Base-by-base conservation (phyloP, 2,113 vertebrate species). In the Notothenia rossii region DNA sequence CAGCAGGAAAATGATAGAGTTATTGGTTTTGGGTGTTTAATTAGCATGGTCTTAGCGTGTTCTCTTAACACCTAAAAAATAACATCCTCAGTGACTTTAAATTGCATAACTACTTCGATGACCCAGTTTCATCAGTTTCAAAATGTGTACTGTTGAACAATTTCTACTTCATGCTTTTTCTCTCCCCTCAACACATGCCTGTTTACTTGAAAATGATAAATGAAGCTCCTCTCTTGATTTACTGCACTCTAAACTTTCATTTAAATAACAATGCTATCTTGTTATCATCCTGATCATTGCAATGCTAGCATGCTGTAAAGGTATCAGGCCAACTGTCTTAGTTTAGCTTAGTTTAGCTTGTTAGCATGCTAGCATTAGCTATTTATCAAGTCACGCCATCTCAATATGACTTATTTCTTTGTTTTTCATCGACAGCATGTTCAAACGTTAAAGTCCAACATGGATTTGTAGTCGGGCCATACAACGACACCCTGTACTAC, bases 401-500 rank as follows among this genome's bases (percentile, higher is more conserved):
- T 55, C 1, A n/a, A 66, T 76, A 17, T 67, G 14, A 61, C 29
- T 10, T 63, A 0, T 66, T 68, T 59, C 12, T 53, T 14, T 29
- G 13, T 33, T 0, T 50, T 69, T 36, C 53, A 60, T 1, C 18
- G 29, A 50, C 10, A 71, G 17, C 0, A 9, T 93, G 91, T 63
- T 0, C 0, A 8, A 20, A 22, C 10, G 1, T 49, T 11, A 0
- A 1, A 0, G 7, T 82, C 63, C 0, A 0, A 22, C 1, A 64
- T 83, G 90, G 88, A 82, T 86, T 90, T 71, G 0, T 6, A 1
- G 5, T 69, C 22, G 22, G 49, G 7, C 17, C 7, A 3, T 0
- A 9, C 1, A 4, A 7, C 5, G 3, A 12, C 0, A 80, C 0
- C 5, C 0, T 86, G 36, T 82, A 62, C 61, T 94, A 87, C 77